Evolutionary conservation across 2,888 invertebrate species (phyloP), one percentile per base, ranked within the genome.

Genomic region (Caradrina clavipalpis): DNA sequence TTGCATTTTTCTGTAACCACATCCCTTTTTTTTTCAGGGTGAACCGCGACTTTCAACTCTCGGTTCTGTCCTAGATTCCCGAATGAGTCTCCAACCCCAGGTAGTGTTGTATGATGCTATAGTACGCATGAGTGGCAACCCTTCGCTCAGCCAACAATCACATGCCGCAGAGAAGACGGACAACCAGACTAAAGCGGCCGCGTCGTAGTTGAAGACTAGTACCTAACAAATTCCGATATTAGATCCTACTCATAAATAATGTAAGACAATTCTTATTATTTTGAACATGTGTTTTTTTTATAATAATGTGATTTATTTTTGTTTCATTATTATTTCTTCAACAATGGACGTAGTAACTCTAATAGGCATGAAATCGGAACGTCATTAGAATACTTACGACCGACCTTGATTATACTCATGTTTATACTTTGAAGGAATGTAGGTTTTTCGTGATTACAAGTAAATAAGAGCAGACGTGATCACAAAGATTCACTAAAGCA

Each of bases 31-130:
- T 4, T 68, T 72, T n/a, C 82, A 87, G 87, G 73, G 35, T 42
- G 74, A 72, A 4, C 73, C 81, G 7, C 83, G 85, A 54, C 42
- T 76, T n/a, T 87, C 90, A 4, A 72, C 31, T 42, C 31, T 66
- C 5, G 58, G 59, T 35, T 83, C 88, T 13, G 68, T 74, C 26
- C 74, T 76, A 17, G 73, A 69, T 13, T 76, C 76, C 2, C 89
- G 89, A 8, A 74, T 75, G 55, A 89, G 90, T 67, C 62, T 86
- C 4, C 87, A 87, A 68, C 91, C 92, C 1, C 92, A 92, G 31
- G 89, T 89, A 13, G 76, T 85, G 3, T 31, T 92, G 1, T 90
- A 86, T 69, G 85, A 90, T 21, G 80, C 82, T 0, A 65, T 91
- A 10, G 78, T 87, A 13, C 86, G 91, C 0, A 65, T 85, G 19